phyloP scores from a whole-genome alignment of 2,797 vertebrate genomes.

The Mycteria americana region DNA sequence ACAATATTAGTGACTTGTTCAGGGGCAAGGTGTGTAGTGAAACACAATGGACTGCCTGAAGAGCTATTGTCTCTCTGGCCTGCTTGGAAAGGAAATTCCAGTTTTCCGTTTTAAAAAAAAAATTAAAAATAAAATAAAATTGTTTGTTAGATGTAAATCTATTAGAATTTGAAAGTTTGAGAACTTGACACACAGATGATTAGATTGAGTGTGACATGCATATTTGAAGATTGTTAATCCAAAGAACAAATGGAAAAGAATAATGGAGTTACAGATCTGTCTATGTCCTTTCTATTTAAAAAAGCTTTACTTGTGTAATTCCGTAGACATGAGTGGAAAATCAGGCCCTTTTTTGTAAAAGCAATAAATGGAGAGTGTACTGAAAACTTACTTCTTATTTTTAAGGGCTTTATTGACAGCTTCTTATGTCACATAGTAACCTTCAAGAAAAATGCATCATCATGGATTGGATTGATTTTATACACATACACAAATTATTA shows the following conservation, averaged over 20 bases:
- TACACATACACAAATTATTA: not conserved
- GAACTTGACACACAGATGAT: not conserved
- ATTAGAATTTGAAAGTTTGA: not conserved
- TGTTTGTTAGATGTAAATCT: not conserved
- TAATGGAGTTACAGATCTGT: not conserved
- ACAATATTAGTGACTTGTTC: not conserved
- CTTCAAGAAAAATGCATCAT: not conserved
- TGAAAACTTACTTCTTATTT: not conserved
- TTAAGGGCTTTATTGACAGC: not conserved
- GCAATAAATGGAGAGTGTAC: not conserved
- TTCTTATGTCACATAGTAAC: not conserved
- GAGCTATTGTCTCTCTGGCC: not conserved
- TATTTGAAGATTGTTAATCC: not conserved
- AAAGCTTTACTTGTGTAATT: not conserved
- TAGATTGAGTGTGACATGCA: rapidly evolving
- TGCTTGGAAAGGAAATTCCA: not conserved
- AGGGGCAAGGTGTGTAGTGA: not conserved
- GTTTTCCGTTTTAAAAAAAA: not conserved
- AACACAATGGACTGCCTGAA: not conserved
- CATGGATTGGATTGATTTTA: not conserved
- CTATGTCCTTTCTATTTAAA: not conserved
- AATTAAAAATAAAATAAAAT: too few relatives aligned
- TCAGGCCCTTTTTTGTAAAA: not conserved
- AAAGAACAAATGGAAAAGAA: not conserved
- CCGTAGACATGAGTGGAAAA: not conserved